Percentiles rank a stretch among this genome's conserved stretches.
Evolutionary conservation across 2,113 vertebrate species (phyloP).

Genomic region (Jaculus jaculus): DNA sequence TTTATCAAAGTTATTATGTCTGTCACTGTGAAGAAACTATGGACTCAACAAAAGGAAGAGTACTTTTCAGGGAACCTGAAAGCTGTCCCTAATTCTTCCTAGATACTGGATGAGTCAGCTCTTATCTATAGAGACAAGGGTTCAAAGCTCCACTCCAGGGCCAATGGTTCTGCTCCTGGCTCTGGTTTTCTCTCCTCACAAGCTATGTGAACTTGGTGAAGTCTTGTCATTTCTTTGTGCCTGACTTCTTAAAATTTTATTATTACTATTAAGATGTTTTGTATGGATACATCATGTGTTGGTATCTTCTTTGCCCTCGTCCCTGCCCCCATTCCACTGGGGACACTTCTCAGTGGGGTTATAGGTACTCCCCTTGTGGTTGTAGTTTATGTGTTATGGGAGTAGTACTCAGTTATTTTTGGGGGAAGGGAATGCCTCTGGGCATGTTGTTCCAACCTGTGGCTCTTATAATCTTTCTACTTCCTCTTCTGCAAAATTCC

Average conservation of each 20-base stretch:
- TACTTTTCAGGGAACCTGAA: background rate
- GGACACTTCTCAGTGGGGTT: too few species aligned
- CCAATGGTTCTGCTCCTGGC: background rate
- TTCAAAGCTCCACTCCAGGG: background rate
- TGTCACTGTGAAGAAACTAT: background rate
- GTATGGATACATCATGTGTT: too few species aligned
- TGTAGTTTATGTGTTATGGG: too few species aligned
- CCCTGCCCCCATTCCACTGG: too few species aligned
- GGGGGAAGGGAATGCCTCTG: too few species aligned
- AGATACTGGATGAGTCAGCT: background rate
- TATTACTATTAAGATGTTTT: too few species aligned
- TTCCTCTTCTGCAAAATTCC: too few species aligned
- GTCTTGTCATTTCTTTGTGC: background rate
- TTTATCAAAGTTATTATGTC: background rate
- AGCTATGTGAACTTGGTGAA: background rate
- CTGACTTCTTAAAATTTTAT: background rate
- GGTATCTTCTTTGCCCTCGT: too few species aligned
- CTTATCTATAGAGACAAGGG: background rate
- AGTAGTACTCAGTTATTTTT: too few species aligned
- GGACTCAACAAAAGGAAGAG: background rate
- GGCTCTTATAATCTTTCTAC: too few species aligned
- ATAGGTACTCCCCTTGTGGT: too few species aligned
- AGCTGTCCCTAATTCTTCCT: background rate
- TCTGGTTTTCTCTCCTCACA: background rate
- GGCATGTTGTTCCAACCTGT: too few species aligned